These are phyloP conservation scores for Hippopotamus amphibius DNA, from an alignment of 2,113 vertebrate species.

Conservation along the genomic window DNA sequence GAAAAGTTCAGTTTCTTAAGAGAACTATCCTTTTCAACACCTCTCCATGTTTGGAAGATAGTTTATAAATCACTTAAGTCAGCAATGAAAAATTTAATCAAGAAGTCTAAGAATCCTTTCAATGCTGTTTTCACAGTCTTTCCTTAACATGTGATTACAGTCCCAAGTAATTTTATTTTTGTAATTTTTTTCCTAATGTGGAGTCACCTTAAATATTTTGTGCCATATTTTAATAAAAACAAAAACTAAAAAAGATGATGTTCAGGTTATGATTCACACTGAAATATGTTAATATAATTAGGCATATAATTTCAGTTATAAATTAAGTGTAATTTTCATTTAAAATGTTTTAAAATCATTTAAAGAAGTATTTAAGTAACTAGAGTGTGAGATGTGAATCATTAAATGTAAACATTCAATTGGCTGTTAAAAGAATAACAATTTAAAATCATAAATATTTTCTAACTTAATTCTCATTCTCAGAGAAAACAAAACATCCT, in stretches of 20 bases:
- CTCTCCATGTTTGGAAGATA: background rate
- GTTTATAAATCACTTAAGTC: constrained; percentile 16
- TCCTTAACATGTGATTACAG: background rate
- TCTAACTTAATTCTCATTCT: constrained; percentile 52
- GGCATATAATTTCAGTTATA: constrained; percentile 45
- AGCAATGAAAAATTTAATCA: constrained; percentile 49
- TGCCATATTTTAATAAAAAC: constrained; percentile 35
- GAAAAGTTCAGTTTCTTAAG: constrained; percentile 18
- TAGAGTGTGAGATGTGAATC: background rate
- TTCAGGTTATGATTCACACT: constrained; percentile 31
- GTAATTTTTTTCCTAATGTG: background rate
- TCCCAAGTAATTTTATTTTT: constrained; percentile 46
- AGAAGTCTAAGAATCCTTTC: constrained; percentile 28
- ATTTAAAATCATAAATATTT: constrained; percentile 50
- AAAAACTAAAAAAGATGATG: background rate
- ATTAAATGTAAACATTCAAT: constrained; percentile 50
- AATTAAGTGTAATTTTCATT: constrained; percentile 51
- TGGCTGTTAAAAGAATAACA: background rate
- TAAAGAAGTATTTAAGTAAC: constrained; percentile 53
- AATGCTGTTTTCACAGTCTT: constrained; percentile 12
- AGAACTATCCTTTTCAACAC: constrained; percentile 34
- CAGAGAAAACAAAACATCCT: constrained; percentile 10
- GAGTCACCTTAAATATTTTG: constrained; percentile 33
- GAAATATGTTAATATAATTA: constrained; percentile 43
- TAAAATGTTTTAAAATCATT: constrained; percentile 38